Evolutionary conservation across 2,797 vertebrate species (phyloP).

Genomic region (Craterocephalus amniculus): DNA sequence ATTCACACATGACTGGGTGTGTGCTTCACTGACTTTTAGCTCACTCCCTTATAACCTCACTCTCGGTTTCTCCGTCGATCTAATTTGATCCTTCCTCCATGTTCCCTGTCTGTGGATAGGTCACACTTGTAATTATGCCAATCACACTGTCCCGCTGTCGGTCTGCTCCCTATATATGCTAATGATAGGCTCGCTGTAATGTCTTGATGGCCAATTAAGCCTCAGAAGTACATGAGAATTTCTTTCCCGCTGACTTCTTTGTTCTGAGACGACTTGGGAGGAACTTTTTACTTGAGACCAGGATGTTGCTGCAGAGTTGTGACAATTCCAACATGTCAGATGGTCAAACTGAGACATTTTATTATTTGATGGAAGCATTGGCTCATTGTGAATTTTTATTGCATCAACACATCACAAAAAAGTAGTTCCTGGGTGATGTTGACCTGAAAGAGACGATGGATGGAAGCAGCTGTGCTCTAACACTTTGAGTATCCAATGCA

Average conservation of each 20-base stretch:
- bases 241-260: conserved; percentile 42
- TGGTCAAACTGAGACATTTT: no score
- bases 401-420: no score
- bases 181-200: conserved; percentile 60
- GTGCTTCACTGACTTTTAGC: conserved; percentile 2
- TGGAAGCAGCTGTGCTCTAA: no score
- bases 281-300: conserved; percentile 1
- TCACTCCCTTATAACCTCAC: conserved; percentile 23
- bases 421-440: no score
- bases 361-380: no score
- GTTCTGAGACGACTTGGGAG: conserved; percentile 18
- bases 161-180: conserved; percentile 53
- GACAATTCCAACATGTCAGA: no score
- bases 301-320: neutral
- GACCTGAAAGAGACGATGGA: no score
- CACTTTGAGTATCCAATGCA: no score
- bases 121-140: conserved; percentile 76
- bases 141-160: conserved; percentile 48
- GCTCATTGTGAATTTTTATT: no score
- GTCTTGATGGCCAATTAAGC: conserved; percentile 72
- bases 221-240: conserved; percentile 33
- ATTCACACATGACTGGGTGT: neutral
- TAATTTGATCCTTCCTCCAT: conserved; percentile 64
- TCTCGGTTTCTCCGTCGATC: conserved; percentile 43
- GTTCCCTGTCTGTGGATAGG: conserved; percentile 72